Evolutionary conservation across 53 echinoderm and acorn worm genomes (phyloP), one percentile per base, ranked within the genome.

Genomic region (Arbacia lixula): DNA sequence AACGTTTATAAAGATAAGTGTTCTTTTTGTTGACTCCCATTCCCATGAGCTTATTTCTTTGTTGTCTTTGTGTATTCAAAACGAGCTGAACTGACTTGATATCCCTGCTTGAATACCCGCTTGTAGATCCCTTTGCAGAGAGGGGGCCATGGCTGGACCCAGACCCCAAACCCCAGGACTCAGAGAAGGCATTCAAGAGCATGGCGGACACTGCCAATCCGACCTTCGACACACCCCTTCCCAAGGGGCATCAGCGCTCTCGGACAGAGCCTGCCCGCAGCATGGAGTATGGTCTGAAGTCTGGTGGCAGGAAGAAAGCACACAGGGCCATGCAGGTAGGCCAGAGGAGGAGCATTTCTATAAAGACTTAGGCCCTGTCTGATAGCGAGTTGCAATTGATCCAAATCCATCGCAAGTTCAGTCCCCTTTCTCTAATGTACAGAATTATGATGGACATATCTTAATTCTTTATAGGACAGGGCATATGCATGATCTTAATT

Each of bases 71-170:
- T n/a, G n/a, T n/a, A n/a, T n/a, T n/a, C n/a, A n/a, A n/a, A n/a
- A n/a, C n/a, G n/a, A n/a, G n/a, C n/a, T n/a, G n/a, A n/a, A n/a
- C n/a, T n/a, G n/a, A n/a, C n/a, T n/a, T n/a, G n/a, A n/a, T n/a
- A n/a, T n/a, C n/a, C n/a, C n/a, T n/a, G n/a, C n/a, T n/a, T n/a
- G n/a, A n/a, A n/a, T n/a, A n/a, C n/a, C 26, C 21, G 10, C 24
- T 31, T 29, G 24, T 43, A 78, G 79, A 78, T 60, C 79, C 79
- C 26, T 60, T 25, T 60, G 60, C 39, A 34, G 89, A 85, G 43
- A 86, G 94, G 34, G 90, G 90, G 1, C 89, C 94, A 16, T 98
- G 98, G 98, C 88, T 98, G 1, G 94, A 94, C 66, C 91, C 91
- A 3, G 98, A 98, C 54, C 88, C 88, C 0, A 36, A 64, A 17